Percentiles rank a stretch among this genome's conserved stretches.
Evolutionary conservation across 2,888 invertebrate genomes (phyloP).

Genomic region (Sarcophaga rosellei): DNA sequence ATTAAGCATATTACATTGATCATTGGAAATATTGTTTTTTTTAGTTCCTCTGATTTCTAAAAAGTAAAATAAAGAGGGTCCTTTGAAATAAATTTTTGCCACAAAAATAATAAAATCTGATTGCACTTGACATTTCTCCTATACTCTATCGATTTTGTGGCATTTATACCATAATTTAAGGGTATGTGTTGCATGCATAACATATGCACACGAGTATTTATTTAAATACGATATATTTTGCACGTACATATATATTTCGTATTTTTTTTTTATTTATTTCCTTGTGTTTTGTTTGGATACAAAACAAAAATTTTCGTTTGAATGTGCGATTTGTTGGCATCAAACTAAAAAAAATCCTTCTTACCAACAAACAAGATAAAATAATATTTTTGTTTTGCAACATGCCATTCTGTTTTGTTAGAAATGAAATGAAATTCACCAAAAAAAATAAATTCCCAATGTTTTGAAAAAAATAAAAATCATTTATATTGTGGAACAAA

Average conservation of each 20-base stretch:
- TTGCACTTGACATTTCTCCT: constrained; percentile 39
- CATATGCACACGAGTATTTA: not conserved
- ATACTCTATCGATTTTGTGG: not conserved
- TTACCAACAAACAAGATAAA: constrained; percentile 51
- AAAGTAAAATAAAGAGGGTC: no score
- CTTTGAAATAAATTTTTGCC: no score
- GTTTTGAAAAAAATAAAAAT: constrained; percentile 19
- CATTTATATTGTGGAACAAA: constrained; percentile 38
- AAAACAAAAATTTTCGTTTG: no score
- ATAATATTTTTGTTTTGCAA: constrained; percentile 69
- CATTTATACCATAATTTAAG: no score
- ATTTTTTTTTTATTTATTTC: constrained; percentile 1
- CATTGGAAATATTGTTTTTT: no score
- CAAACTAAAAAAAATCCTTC: constrained; percentile 51
- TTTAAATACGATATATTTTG: not conserved
- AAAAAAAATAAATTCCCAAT: not conserved
- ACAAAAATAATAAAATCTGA: constrained; percentile 5
- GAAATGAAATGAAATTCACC: constrained; percentile 6
- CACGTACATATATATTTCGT: not conserved
- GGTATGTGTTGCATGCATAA: not conserved
- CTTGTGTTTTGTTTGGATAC: constrained; percentile 1
- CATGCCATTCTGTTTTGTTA: constrained; percentile 66
- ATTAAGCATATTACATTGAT: no score
- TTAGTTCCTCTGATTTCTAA: no score
- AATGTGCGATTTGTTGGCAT: constrained; percentile 44